phyloP scores from a whole-genome alignment of 2,888 invertebrate species.

The Platycnemis pennipes region DNA sequence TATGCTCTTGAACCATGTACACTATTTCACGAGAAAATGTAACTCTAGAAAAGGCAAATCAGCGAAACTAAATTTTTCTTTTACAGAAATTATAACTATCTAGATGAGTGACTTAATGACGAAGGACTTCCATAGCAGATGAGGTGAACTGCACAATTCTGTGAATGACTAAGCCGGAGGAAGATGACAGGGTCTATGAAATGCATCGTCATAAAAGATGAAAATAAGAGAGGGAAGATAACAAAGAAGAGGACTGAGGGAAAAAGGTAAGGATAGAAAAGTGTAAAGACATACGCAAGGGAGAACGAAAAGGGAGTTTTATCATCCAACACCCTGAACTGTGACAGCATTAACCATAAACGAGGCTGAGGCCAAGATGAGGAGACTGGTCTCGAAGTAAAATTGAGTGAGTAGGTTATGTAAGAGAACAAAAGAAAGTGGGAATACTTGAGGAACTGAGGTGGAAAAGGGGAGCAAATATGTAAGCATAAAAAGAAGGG shows the following conservation, averaged over 20 bases:
- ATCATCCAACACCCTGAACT: neutral
- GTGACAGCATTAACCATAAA: neutral
- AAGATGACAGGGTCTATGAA: too few relatives aligned
- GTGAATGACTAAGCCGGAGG: too few relatives aligned
- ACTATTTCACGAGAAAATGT: too few relatives aligned
- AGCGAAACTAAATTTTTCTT: too few relatives aligned
- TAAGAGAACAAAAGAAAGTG: neutral
- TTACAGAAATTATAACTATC: too few relatives aligned
- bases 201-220: neutral
- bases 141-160: neutral
- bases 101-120: too few relatives aligned
- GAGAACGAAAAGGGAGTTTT: neutral
- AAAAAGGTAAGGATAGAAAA: neutral
- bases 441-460: neutral
- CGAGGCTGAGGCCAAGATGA: neutral
- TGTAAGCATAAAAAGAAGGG: constrained; percentile 12
- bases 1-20: too few relatives aligned
- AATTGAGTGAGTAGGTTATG: neutral
- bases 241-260: neutral
- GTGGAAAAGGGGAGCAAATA: neutral
- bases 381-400: neutral
- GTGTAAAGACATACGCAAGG: neutral
- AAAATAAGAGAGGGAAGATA: neutral
- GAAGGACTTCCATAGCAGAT: too few relatives aligned
- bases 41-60: too few relatives aligned